phyloP scores from a whole-genome alignment of 2,797 vertebrate genomes.

The Pampus argenteus region DNA sequence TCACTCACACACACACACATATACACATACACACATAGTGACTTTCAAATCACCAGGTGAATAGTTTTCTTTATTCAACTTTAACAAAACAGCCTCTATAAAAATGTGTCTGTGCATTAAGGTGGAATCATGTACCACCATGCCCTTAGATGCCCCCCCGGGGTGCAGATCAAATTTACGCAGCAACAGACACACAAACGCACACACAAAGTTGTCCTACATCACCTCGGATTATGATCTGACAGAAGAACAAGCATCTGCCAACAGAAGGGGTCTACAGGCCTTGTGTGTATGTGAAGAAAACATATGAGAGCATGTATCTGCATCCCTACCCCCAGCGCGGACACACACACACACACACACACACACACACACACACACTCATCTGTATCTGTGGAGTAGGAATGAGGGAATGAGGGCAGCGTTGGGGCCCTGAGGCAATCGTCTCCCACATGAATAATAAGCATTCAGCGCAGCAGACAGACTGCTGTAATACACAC shows the following conservation, averaged over 20 bases:
- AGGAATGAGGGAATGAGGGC: conserved; percentile 76
- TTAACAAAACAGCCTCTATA: not conserved
- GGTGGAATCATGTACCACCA: not conserved
- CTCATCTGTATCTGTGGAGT: conserved; percentile 47
- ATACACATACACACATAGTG: not conserved
- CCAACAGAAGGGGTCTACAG: conserved; percentile 5
- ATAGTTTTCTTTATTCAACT: conserved; percentile 1
- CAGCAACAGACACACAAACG: conserved; percentile 14
- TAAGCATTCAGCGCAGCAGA: conserved; percentile 77
- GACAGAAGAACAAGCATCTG: conserved; percentile 22
- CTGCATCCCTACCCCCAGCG: conserved; percentile 27
- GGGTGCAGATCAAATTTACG: conserved; percentile 27
- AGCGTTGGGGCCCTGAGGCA: conserved; percentile 67
- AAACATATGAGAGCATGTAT: conserved; percentile 3
- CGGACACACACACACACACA: not conserved
- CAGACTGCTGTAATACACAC: conserved; percentile 45
- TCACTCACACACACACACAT: not conserved
- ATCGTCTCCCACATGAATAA: conserved; percentile 74
- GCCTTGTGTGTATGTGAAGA: not conserved
- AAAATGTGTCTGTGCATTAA: not conserved
- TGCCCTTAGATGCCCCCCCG: not conserved
- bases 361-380: not conserved
- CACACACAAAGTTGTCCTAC: not conserved
- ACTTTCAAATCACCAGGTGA: not conserved
- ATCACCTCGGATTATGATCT: conserved; percentile 10